Base-by-base conservation (phyloP, 35 echinoderm and acorn worm species). In the Apostichopus parvimensis region DNA sequence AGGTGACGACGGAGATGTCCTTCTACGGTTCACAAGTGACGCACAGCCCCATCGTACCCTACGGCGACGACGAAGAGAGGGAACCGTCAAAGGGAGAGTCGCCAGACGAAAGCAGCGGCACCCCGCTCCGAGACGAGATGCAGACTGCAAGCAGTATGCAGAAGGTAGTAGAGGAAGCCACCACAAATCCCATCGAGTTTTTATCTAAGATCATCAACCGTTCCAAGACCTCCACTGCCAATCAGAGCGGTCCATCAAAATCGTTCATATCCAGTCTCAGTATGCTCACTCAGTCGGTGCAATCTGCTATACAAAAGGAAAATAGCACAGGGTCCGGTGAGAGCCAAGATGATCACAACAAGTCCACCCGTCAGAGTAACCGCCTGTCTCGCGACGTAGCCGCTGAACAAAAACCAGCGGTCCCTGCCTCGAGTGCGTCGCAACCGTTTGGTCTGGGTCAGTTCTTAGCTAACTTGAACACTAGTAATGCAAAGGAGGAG, bases 131-230 rank as follows among this genome's bases (percentile, higher is more conserved):
- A 75, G 77, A 92, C 56, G 81, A 75, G 81, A 23, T 72, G 20
- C 34, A 92, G 54, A 58, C 53, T 9, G 21, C 25, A 9, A 72
- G 58, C 52, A 87, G 60, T 70, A 65, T 87, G 0, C 54, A 84
- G 56, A 77, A 77, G 11, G 54, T 95, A 73, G 64, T 95, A 15
- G 65, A 95, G 54, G 90, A 91, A 61, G 94, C 94, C 6, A 95
- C 82, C 8, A 88, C 80, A 73, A 95, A 95, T 79, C 94, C 94
- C 0, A 95, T 95, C 24, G 90, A 78, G 83, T 95, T 95, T 84
- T 53, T 95, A 18, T 91, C 94, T 1, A 95, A 87, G 68, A 95
- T 95, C 24, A 95, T 95, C 34, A 92, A 89, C 4, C 86, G 90
- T 54, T 85, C 93, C 34, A 90, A 90, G 56, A 86, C 90, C 17